These are phyloP conservation scores for Noctua fimbriata DNA, from an alignment of 2,888 invertebrate species.

Conservation along the genomic window DNA sequence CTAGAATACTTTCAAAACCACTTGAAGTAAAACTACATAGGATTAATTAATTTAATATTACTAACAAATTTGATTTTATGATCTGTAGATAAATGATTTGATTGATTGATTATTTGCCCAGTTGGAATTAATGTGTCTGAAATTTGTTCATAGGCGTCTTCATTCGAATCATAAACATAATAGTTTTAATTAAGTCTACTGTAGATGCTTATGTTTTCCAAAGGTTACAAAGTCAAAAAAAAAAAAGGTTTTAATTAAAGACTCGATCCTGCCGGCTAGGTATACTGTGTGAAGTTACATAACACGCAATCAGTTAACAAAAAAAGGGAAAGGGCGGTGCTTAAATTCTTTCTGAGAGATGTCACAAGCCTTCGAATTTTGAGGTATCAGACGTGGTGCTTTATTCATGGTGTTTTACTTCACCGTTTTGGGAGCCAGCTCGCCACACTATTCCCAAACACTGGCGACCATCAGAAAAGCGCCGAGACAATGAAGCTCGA, in stretches of 20 bases:
- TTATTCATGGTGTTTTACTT: too few species aligned
- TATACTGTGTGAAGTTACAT: too few species aligned
- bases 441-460: too few species aligned
- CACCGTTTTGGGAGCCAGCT: too few species aligned
- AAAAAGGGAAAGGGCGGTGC: neutral
- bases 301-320: neutral
- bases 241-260: too few species aligned
- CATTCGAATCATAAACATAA: neutral
- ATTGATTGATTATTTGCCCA: neutral
- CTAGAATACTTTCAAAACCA: slow-evolving; percentile 15
- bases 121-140: slow-evolving; percentile 3
- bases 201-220: neutral
- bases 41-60: neutral
- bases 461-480: too few species aligned
- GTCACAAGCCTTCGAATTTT: neutral
- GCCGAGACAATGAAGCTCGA: too few species aligned
- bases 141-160: neutral
- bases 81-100: too few species aligned
- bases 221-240: neutral
- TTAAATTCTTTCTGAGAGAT: neutral
- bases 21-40: neutral
- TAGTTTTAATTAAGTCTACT: neutral
- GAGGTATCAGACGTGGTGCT: neutral
- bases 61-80: too few species aligned
- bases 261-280: neutral